phyloP scores from a whole-genome alignment of 2,888 invertebrate species.

The Drosophila mimetica region DNA sequence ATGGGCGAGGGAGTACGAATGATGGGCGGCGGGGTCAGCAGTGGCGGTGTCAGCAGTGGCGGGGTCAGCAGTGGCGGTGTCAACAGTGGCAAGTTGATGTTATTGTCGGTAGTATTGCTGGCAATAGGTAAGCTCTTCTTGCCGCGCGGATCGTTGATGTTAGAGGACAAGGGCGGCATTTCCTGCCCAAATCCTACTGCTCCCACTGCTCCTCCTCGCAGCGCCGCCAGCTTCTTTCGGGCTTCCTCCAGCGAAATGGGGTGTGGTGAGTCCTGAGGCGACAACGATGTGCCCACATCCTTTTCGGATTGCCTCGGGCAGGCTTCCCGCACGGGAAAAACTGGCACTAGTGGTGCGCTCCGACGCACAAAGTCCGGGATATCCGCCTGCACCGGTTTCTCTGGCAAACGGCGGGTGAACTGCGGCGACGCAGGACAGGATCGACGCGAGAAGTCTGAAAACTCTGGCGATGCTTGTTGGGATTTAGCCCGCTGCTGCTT shows the following conservation, averaged over 20 bases:
- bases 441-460: slow-evolving; percentile 5
- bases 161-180: slow-evolving; percentile 9
- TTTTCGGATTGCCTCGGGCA: neutral
- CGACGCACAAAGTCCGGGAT: slow-evolving; percentile 8
- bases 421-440: neutral
- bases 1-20: slow-evolving; percentile 14
- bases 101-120: neutral
- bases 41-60: neutral
- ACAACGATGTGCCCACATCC: too few relatives aligned
- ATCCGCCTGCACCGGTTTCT: neutral
- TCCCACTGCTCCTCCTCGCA: neutral
- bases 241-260: slow-evolving; percentile 47
- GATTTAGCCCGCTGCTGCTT: neutral
- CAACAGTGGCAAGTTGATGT: neutral
- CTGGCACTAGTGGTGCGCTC: neutral
- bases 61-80: neutral
- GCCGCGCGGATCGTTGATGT: slow-evolving; percentile 34
- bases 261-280: neutral
- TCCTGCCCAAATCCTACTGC: neutral
- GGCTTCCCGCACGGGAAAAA: neutral
- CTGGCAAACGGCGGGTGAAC: slow-evolving; percentile 1
- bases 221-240: slow-evolving; percentile 59
- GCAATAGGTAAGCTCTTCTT: slow-evolving; percentile 7
- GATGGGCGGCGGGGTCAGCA: neutral
- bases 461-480: neutral